These are phyloP conservation scores for Drosophila littoralis DNA, from an alignment of 1,140 invertebrate species.

Conservation along the genomic window DNA sequence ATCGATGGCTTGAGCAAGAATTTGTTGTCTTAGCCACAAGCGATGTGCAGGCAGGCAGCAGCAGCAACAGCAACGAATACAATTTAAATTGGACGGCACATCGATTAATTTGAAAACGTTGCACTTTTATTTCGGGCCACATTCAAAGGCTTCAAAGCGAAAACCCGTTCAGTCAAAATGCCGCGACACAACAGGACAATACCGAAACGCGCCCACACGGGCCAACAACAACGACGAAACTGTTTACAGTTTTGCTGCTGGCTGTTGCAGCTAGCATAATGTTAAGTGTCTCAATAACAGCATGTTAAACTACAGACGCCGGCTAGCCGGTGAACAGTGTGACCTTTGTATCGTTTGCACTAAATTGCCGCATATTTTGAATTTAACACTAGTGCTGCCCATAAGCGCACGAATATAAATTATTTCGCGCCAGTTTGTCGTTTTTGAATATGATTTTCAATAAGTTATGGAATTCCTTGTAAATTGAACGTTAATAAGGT, in stretches of 20 bases:
- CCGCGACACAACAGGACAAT: slow-evolving; percentile 17
- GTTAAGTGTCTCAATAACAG: slow-evolving; percentile 9
- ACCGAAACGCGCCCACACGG: slow-evolving; percentile 26
- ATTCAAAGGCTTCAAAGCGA: slow-evolving; percentile 39
- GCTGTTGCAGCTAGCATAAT: slow-evolving; percentile 3
- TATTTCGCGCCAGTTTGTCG: background rate
- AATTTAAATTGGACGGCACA: slow-evolving; percentile 48
- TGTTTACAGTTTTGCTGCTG: slow-evolving; percentile 24
- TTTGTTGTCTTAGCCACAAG: slow-evolving; percentile 33
- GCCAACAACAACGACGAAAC: slow-evolving; percentile 36
- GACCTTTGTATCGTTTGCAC: background rate
- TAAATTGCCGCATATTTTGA: background rate
- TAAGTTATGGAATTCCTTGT: too few relatives aligned
- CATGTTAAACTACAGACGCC: slow-evolving; percentile 27
- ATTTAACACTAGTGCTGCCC: slow-evolving; percentile 26
- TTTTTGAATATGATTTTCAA: background rate
- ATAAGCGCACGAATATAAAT: background rate
- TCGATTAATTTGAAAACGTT: slow-evolving; percentile 48
- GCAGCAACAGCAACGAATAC: slow-evolving; percentile 9
- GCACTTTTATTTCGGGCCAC: slow-evolving; percentile 37
- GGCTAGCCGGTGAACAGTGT: slow-evolving; percentile 43
- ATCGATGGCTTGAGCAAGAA: slow-evolving; percentile 47
- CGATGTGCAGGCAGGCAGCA: slow-evolving; percentile 8
- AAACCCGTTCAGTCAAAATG: slow-evolving; percentile 44
- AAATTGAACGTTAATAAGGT: too few relatives aligned